A percentile compares a stretch with the other conserved stretches of the same genome.
These are phyloP conservation scores for Nycteola revayana DNA, from an alignment of 2,888 invertebrate species.

Conservation along the genomic window DNA sequence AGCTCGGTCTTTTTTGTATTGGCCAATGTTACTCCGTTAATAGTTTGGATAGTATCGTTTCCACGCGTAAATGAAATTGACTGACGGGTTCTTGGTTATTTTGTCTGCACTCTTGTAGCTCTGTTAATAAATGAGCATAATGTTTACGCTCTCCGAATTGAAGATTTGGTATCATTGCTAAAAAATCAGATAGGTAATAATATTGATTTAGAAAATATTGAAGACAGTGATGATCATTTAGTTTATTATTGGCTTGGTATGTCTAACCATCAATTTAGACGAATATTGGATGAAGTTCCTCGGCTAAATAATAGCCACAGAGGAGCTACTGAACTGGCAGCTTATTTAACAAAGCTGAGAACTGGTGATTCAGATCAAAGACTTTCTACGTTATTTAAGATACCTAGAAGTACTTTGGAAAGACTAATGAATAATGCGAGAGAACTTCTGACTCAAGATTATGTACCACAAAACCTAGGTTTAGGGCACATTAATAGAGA, in stretches of 20 bases:
- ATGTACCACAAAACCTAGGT: slow-evolving; percentile 5
- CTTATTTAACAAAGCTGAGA: slow-evolving; percentile 7
- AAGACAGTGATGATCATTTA: slow-evolving; percentile 1
- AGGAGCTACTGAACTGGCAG: slow-evolving; percentile 5
- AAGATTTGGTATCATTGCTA: slow-evolving; percentile 5
- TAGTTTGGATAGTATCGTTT: too few relatives aligned
- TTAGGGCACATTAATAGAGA: slow-evolving; percentile 1
- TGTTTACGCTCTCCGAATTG: background rate
- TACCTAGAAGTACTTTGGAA: slow-evolving; percentile 8
- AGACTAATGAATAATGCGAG: slow-evolving; percentile 4
- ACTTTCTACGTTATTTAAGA: slow-evolving; percentile 6
- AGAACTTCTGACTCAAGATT: slow-evolving; percentile 5
- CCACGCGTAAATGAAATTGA: too few relatives aligned
- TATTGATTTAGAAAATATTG: slow-evolving; percentile 12
- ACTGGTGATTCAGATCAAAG: slow-evolving; percentile 8
- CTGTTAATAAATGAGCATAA: too few relatives aligned
- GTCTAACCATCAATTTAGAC: slow-evolving; percentile 5
- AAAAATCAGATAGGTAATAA: slow-evolving; percentile 7
- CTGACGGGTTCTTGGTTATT: too few relatives aligned
- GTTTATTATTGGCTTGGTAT: slow-evolving; percentile 2
- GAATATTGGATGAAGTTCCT: slow-evolving; percentile 2
- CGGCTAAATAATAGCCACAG: slow-evolving; percentile 2
- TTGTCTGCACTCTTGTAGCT: too few relatives aligned
- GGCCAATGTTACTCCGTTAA: too few relatives aligned
- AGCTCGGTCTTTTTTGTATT: too few relatives aligned